Base-by-base conservation (phyloP, 2,888 invertebrate species). In the Meta bourneti region DNA sequence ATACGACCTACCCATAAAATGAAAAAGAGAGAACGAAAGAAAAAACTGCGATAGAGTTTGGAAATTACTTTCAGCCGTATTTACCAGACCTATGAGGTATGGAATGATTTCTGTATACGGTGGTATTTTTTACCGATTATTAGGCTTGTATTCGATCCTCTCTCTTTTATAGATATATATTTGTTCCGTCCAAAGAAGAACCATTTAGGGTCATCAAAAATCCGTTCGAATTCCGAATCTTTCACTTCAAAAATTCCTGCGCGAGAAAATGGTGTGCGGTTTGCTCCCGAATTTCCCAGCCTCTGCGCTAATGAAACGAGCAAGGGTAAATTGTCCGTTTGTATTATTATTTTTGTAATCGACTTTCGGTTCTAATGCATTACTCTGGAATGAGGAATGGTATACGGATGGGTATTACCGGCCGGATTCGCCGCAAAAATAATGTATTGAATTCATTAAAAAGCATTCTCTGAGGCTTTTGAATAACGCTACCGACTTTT, bases 171-270 rank as follows among this genome's bases (percentile, higher is more conserved):
- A 88, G 88, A 88, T 88, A 88, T 88, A 81, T 88, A 88, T 88
- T 88, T 88, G 88, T 88, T 88, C 74, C 74, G 88, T 81, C 81
- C 80, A 74, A 88, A 88, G 88, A 88, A 90, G 89, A 90, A 79
- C 89, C 84, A 90, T 84, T 90, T 90, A 90, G 84, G 89, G 84
- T 90, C 89, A 90, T 90, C 89, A 90, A 90, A 90, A 90, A 84
- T 84, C 69, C 84, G 78, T 83, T 85, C 84, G 74, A 61, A 90
- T 80, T 90, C 84, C 74, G 72, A 90, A 85, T 74, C 80, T 72
- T 90, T 85, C 49, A 85, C 72, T 80, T 80, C 79, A 75, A 90
- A 90, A 90, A 90, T 90, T 85, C 84, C 85, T 61, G 51, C 20
- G 19, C 16, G 80, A 61, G 81, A 72, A 80, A 87, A 87, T 80